Evolutionary conservation across 2,113 vertebrate genomes (phyloP), one percentile per base, ranked within the genome.

Genomic region (Phasianus colchicus): DNA sequence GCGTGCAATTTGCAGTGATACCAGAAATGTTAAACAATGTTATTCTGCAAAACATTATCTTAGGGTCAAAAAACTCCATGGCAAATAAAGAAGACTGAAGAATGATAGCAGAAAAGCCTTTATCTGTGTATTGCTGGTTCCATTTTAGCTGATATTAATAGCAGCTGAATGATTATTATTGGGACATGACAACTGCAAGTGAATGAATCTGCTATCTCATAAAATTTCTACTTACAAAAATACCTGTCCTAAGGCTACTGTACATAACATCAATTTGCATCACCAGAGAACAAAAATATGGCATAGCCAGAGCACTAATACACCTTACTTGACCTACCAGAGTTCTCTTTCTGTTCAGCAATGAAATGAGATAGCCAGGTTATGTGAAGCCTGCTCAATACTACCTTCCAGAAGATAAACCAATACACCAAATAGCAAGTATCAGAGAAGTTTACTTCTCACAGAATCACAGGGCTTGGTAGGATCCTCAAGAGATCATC

Each of bases 131-230:
- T 45, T 94, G 79, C 57, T 69, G 18, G 32, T 79, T 95, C 66
- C 19, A 34, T 76, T 93, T 83, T 2, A 4, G 83, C 48, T 78
- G 80, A 40, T 82, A 92, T 76, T 95, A 90, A 86, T n/a, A 86
- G 73, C 38, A 58, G 74, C 29, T 91, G 88, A 83, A 69, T 88
- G 91, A 93, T 73, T 88, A 95, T 34, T 70, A 71, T 27, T 78
- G 63, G 88, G 52, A 48, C 27, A 74, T 0, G 32, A 61, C 83
- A 66, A 87, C 63, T 66, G 66, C 36, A 75, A 80, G 75, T 19
- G 75, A 94, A 89, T 66, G 17, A 64, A 86, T 57, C 25, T 13
- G 24, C 1, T 0, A 25, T 71, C 70, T 86, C 73, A 81, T 29
- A 82, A 27, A 65, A 83, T 30, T 71, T 67, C 66, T 61, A 86